Base-by-base conservation (phyloP, 2,797 vertebrate genomes). In the Podarcis siculus region DNA sequence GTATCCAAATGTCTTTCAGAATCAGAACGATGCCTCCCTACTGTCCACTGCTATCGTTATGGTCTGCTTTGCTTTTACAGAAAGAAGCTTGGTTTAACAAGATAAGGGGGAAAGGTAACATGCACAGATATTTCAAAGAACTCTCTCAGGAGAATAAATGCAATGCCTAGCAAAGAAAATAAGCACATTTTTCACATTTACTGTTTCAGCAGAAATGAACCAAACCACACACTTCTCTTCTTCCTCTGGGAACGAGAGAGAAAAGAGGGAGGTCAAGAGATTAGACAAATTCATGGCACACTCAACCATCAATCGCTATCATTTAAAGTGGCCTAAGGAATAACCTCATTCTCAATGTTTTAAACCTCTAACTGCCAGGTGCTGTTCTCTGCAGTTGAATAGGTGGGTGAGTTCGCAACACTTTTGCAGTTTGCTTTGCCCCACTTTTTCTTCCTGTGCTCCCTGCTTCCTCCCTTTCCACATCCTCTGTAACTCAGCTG, bases 81-180 rank as follows among this genome's bases (percentile, higher is more conserved):
- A 84, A 91, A 27, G 73, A 87, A 71, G 30, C 27, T 76, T 76
- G 89, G 86, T 79, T 89, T 87, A 79, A 85, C 83, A 85, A 86
- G 55, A 25, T 84, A 92, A 71, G 81, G 81, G 1, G 86, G 5
- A 25, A 84, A n/a, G 78, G 83, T 88, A 91, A 66, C 69, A 76
- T 85, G 73, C 61, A 90, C 86, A 86, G 75, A 7, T 49, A 66
- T 45, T 5, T 72, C 89, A 93, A 77, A 0, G 3, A 87, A 86
- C 55, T 72, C 79, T 86, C 78, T 35, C 82, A 87, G 79, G 82
- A 79, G 87, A 89, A 86, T 90, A 84, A 92, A 84, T 9, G 58
- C 3, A 3, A 45, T 72, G 0, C 79, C 58, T 81, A 32, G 12
- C 21, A 92, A 86, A 88, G 66, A 61, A 80, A 85, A 67, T 83